Evolutionary conservation across 2,888 invertebrate species (phyloP).

Genomic region (Cecidostiba fungosa): DNA sequence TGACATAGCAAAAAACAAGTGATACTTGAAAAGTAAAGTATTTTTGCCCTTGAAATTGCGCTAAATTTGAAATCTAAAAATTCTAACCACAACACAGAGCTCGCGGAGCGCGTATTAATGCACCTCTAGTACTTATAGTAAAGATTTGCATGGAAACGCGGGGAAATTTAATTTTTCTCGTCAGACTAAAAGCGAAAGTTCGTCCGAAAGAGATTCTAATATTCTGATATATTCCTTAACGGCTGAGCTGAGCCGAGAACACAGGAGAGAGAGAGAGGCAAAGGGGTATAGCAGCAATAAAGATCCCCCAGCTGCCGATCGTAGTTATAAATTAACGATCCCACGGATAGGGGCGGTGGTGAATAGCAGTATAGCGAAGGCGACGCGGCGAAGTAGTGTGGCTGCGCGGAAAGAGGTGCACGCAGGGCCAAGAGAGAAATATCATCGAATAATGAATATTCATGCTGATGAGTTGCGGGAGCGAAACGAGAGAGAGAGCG

Average conservation of each 20-base stretch:
- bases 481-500: conserved; percentile 75
- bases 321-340: conserved; percentile 78
- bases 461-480: conserved; percentile 79
- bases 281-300: conserved; percentile 67
- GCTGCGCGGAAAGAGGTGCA: conserved; percentile 40
- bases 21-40: no score
- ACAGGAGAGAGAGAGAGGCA: conserved; percentile 37
- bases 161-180: not conserved
- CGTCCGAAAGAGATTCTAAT: conserved; percentile 53
- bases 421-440: conserved; percentile 73
- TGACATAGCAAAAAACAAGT: no score
- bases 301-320: conserved; percentile 75
- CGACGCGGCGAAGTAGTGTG: conserved; percentile 38
- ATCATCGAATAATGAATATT: conserved; percentile 80
- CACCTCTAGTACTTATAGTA: not conserved
- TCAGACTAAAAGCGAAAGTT: conserved; percentile 17
- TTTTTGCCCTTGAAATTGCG: no score
- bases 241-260: conserved; percentile 42
- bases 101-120: not conserved
- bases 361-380: conserved; percentile 30
- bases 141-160: not conserved
- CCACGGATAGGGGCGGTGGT: conserved; percentile 62
- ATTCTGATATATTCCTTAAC: conserved; percentile 63
- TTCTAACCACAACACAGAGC: no score
- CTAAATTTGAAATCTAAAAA: no score